phyloP scores from a whole-genome alignment of 2,888 invertebrate genomes.

The Poecilus cupreus region DNA sequence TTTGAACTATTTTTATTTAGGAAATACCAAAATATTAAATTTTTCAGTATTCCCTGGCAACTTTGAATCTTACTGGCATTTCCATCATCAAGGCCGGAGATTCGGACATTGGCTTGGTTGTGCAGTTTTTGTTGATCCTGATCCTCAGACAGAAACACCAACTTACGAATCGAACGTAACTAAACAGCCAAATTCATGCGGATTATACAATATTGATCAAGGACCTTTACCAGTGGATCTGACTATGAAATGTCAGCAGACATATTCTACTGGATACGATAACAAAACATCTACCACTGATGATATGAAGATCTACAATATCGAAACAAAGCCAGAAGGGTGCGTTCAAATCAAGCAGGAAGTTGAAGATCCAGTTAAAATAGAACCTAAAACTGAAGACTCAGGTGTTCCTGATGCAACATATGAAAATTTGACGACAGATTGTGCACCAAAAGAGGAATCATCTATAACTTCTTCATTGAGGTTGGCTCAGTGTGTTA shows the following conservation, averaged over 20 bases:
- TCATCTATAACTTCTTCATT: neutral
- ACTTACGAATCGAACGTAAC: neutral
- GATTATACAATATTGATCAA: constrained; percentile 24
- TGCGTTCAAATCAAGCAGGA: constrained; percentile 1
- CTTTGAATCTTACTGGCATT: constrained; percentile 73
- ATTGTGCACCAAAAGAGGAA: neutral
- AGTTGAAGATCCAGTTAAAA: neutral
- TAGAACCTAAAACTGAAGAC: neutral
- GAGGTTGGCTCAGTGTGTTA: neutral
- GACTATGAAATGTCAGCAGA: constrained; percentile 44
- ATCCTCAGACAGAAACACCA: constrained; percentile 60
- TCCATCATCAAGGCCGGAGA: constrained; percentile 70
- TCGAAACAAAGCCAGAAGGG: constrained; percentile 30
- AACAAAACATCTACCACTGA: constrained; percentile 37
- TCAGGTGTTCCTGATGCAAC: neutral
- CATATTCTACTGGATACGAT: constrained; percentile 8
- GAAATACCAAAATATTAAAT: too few relatives aligned
- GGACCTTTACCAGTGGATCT: constrained; percentile 45
- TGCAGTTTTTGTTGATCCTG: constrained; percentile 69
- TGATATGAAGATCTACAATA: constrained; percentile 43
- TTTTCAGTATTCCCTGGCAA: constrained; percentile 68
- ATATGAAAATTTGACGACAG: neutral
- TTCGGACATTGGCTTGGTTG: constrained; percentile 72
- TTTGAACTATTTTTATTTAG: too few relatives aligned
- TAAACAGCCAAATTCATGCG: neutral